These are phyloP conservation scores for Ondatra zibethicus DNA, from an alignment of 2,113 vertebrate species.

Conservation along the genomic window DNA sequence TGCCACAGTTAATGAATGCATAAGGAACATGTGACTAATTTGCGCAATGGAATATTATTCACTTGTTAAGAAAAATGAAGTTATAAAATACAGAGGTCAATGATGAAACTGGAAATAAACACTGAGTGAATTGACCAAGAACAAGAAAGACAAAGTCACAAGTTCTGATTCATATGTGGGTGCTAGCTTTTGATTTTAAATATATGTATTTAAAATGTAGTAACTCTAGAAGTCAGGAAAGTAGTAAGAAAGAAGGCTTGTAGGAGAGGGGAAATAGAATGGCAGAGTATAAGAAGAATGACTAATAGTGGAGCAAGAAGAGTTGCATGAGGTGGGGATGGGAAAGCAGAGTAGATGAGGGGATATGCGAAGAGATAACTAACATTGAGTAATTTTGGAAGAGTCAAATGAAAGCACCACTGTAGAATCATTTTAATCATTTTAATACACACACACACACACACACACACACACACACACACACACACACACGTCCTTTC, in stretches of 20 bases:
- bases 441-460: not conserved
- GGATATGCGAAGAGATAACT: not conserved
- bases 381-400: not conserved
- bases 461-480: not conserved
- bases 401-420: not conserved
- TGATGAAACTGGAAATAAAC: not conserved
- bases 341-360: not conserved
- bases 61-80: not conserved
- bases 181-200: not conserved
- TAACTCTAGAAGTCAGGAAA: not conserved
- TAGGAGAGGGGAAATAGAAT: too few relatives aligned
- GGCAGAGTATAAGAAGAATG: not conserved
- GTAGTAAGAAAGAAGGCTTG: not conserved
- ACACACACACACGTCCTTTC: not conserved
- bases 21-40: not conserved
- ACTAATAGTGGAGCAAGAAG: not conserved
- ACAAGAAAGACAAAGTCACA: not conserved
- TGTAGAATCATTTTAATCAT: not conserved
- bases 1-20: not conserved
- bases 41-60: not conserved
- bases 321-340: not conserved
- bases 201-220: not conserved
- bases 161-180: not conserved
- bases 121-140: not conserved
- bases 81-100: too few relatives aligned